Evolutionary conservation across 2,888 invertebrate genomes (phyloP), one percentile per base, ranked within the genome.

Genomic region (Mellilla xanthometata): DNA sequence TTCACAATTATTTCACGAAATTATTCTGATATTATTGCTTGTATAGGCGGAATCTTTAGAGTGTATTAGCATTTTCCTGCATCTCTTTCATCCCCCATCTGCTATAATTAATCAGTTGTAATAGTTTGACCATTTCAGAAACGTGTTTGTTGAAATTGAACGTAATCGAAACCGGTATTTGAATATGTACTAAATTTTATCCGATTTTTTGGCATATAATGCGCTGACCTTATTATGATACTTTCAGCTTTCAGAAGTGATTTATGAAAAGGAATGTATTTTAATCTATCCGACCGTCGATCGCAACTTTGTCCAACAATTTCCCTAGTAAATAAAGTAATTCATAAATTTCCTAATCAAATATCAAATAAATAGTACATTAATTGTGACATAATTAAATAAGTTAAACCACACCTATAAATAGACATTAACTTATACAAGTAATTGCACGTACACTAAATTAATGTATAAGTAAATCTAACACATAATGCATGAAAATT

Each of bases 381-480:
- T 58, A 62, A 58, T 60, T 28, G 8, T 2, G n/a, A 24, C 2
- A 40, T 38, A 68, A 68, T 70, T 73, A 76, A 81, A 82, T 77
- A 76, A 76, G 73, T 76, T 75, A 73, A 54, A 51, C 50, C 80
- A 85, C 77, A 72, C 79, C 76, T 84, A 84, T 65, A 69, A 63
- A 63, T 66, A 69, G 62, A 79, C 72, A 68, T 79, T 76, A 80
- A 81, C 83, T 48, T 48, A 47, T 79, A 85, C 76, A 82, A 78
- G 73, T 73, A 81, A 85, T 82, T 85, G 81, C 85, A 85, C 83
- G 62, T 81, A 82, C 73, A 80, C 82, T 83, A 83, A 87, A 84
- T 79, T 75, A 83, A 81, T 73, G 67, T 82, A 81, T 72, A 65
- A 76, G 36, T 81, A 71, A 74, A 65, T 68, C 79, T 84, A 84